Conservation (phyloP, 2,113 vertebrate genomes). For the Chionomys nivalis region DNA sequence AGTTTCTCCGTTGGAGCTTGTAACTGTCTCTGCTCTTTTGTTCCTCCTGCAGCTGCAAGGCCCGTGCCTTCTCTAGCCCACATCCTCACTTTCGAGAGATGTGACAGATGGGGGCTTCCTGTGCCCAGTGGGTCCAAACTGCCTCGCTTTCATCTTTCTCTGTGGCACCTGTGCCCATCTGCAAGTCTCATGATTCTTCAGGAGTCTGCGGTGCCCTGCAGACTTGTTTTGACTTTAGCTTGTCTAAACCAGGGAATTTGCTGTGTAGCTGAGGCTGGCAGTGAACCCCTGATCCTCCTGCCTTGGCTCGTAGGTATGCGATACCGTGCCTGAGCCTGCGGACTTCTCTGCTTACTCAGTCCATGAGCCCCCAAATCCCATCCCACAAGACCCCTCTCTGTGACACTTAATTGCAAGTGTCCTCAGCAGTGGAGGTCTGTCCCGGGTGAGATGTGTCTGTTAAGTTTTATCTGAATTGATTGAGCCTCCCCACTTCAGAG, state of each 20-base stretch:
- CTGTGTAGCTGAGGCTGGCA: neutral
- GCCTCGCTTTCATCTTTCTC: neutral
- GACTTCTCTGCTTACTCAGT: neutral
- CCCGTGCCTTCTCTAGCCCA: neutral
- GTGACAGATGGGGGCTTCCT: neutral
- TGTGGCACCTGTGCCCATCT: neutral
- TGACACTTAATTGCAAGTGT: too few species aligned
- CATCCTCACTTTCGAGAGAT: neutral
- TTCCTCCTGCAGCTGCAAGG: neutral
- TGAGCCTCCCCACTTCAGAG: neutral
- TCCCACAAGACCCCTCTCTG: neutral
- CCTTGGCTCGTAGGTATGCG: neutral
- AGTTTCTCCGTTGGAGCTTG: neutral
- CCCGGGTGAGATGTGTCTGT: neutral
- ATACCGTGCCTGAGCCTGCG: neutral
- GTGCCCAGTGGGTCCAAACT: neutral
- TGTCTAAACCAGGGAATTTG: neutral
- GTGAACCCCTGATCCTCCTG: neutral
- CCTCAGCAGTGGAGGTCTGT: neutral
- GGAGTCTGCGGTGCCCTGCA: neutral
- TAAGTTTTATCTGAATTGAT: neutral
- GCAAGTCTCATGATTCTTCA: neutral
- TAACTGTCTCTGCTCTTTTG: neutral
- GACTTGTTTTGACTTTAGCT: neutral
- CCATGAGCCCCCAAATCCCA: neutral